Conservation (phyloP, 1,140 invertebrate species). For the Pogonomyrmex californicus region DNA sequence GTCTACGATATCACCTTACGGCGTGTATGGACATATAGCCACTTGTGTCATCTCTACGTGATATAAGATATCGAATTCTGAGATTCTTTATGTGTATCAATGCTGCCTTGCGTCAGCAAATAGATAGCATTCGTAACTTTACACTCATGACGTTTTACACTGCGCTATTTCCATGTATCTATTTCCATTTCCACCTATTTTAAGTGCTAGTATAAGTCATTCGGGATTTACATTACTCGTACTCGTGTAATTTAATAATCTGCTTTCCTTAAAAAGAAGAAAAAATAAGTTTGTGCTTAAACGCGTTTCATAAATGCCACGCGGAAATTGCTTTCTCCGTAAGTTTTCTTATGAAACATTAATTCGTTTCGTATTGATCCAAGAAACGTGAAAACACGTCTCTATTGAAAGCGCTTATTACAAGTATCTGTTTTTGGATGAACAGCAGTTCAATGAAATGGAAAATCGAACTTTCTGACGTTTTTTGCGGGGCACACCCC, state of each 20-base stretch:
- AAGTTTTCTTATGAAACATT: conserved; percentile 41
- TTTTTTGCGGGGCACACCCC: conserved; percentile 76
- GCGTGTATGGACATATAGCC: conserved; percentile 37
- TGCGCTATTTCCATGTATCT: neutral
- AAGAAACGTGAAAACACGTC: conserved; percentile 37
- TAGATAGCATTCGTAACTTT: conserved; percentile 57
- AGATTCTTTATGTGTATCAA: conserved; percentile 52
- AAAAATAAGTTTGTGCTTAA: conserved; percentile 10
- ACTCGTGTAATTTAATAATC: conserved; percentile 33
- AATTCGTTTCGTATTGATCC: conserved; percentile 39
- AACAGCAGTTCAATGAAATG: conserved; percentile 81
- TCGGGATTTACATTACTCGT: conserved; percentile 12
- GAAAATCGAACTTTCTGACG: conserved; percentile 79
- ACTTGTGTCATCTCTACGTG: conserved; percentile 37
- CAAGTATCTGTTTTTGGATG: conserved; percentile 77
- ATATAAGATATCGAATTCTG: conserved; percentile 54
- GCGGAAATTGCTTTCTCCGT: conserved; percentile 27
- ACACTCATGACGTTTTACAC: conserved; percentile 14
- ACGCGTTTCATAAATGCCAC: conserved; percentile 28
- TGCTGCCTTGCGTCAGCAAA: conserved; percentile 61
- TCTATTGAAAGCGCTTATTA: conserved; percentile 44
- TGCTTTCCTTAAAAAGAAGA: conserved; percentile 12
- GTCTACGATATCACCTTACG: conserved; percentile 63
- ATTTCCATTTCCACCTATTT: neutral
- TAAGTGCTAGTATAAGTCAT: neutral